A percentile compares a stretch with the other conserved stretches of the same genome.
Conservation (phyloP, 2,113 vertebrate species). For the Pseudopodoces humilis region DNA sequence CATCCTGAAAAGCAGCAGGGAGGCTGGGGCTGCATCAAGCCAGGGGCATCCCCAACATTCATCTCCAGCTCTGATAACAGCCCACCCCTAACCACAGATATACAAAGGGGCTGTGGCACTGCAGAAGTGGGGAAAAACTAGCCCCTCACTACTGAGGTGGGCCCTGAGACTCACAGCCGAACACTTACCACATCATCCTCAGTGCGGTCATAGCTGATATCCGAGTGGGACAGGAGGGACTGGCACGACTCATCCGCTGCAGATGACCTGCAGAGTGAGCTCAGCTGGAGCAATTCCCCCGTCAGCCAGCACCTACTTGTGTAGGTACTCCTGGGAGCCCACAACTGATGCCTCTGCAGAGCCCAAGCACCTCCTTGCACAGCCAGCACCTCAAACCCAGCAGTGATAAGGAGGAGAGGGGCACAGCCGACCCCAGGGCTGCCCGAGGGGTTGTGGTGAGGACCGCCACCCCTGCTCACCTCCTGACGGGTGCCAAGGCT, state of each 20-base stretch:
- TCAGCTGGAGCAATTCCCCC: neutral
- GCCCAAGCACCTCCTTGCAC: neutral
- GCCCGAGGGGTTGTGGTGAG: fast-evolving
- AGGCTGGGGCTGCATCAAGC: neutral
- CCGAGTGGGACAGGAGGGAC: conserved; percentile 84
- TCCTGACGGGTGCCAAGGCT: neutral
- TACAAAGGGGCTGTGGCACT: neutral
- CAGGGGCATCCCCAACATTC: neutral
- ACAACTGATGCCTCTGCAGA: neutral
- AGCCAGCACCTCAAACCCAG: neutral
- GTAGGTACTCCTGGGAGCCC: neutral
- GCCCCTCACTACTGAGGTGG: neutral
- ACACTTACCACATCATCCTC: conserved; percentile 80
- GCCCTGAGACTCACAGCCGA: fast-evolving
- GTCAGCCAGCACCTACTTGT: neutral
- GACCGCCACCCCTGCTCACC: neutral
- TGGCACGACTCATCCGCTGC: conserved; percentile 76
- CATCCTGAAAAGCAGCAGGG: conserved; percentile 27
- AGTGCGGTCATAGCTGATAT: conserved; percentile 87
- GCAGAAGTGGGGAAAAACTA: neutral
- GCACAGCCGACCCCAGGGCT: neutral
- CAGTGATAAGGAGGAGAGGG: neutral
- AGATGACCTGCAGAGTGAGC: conserved; percentile 65
- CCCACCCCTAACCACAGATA: neutral
- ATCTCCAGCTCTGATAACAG: neutral